Conservation (phyloP, 1,140 invertebrate species). For the Fragariocoptes setiger region DNA sequence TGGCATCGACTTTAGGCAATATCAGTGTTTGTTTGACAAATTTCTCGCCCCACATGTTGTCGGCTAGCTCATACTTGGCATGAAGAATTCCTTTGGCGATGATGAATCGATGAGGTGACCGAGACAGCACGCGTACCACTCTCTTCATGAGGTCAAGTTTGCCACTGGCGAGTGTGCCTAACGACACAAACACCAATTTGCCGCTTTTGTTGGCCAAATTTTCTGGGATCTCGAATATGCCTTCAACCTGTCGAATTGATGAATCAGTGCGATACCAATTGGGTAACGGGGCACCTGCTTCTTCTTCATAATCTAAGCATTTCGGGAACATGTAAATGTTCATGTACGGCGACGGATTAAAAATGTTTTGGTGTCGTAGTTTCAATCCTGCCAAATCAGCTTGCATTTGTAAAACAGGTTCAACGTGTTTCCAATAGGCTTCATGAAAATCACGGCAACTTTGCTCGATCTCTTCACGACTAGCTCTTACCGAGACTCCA, state of each 20-base stretch:
- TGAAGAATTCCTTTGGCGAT: slow-evolving; percentile 2
- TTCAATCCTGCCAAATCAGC: too few species aligned
- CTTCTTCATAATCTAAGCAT: slow-evolving; percentile 1
- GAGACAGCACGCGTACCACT: not conserved
- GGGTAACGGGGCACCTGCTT: not conserved
- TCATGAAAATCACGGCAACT: too few species aligned
- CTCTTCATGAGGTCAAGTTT: slow-evolving; percentile 6
- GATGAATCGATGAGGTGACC: slow-evolving; percentile 3
- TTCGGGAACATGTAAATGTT: slow-evolving; percentile 7
- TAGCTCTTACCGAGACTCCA: too few species aligned
- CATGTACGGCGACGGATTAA: slow-evolving; percentile 16
- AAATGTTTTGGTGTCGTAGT: too few species aligned
- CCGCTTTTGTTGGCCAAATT: not conserved
- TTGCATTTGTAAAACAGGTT: too few species aligned
- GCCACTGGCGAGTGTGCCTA: slow-evolving; percentile 10
- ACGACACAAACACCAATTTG: slow-evolving; percentile 5
- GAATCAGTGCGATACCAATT: not conserved
- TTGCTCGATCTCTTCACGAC: too few species aligned
- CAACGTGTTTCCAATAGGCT: too few species aligned
- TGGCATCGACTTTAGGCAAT: not conserved
- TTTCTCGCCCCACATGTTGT: slow-evolving; percentile 1
- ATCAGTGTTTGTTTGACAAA: slow-evolving; percentile 1
- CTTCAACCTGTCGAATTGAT: not conserved
- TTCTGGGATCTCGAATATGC: slow-evolving; percentile 3
- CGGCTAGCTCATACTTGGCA: not conserved